Evolutionary conservation across 64 coral and sea anemone species (phyloP).

Genomic region (Stichodactyla mertensii): DNA sequence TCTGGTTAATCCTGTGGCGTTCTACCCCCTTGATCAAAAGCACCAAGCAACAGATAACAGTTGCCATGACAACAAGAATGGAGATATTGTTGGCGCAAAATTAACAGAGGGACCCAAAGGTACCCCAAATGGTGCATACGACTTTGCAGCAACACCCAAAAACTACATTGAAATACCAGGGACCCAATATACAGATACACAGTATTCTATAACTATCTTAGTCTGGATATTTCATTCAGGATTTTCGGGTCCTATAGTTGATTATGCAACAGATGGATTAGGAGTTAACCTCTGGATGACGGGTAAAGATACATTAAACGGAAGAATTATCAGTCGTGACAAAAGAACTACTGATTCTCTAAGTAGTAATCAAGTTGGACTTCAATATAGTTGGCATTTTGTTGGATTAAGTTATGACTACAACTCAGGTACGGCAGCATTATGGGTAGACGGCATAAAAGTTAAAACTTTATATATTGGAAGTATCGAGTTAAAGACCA

Average conservation of each 20-base stretch:
- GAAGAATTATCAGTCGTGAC: neutral
- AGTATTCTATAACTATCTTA: constrained; percentile 45
- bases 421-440: constrained; percentile 2
- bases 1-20: constrained; percentile 38
- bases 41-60: constrained; percentile 48
- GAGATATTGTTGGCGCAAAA: constrained; percentile 12
- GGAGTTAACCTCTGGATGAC: constrained; percentile 33
- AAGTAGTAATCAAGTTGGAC: constrained; percentile 23
- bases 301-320: neutral
- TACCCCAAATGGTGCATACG: constrained; percentile 20
- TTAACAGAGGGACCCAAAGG: constrained; percentile 23
- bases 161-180: constrained; percentile 43
- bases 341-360: neutral
- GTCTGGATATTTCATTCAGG: constrained; percentile 48
- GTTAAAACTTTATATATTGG: constrained; percentile 8
- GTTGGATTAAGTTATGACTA: constrained; percentile 35
- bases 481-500: constrained; percentile 23
- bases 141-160: constrained; percentile 40
- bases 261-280: constrained; percentile 9
- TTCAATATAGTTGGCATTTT: constrained; percentile 34
- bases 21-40: constrained; percentile 35
- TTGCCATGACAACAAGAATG: constrained; percentile 46
- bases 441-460: constrained; percentile 31
- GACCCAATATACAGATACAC: neutral
- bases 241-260: constrained; percentile 32